phyloP scores from a whole-genome alignment of 2,113 vertebrate species.

The Mionectes macconnelli region DNA sequence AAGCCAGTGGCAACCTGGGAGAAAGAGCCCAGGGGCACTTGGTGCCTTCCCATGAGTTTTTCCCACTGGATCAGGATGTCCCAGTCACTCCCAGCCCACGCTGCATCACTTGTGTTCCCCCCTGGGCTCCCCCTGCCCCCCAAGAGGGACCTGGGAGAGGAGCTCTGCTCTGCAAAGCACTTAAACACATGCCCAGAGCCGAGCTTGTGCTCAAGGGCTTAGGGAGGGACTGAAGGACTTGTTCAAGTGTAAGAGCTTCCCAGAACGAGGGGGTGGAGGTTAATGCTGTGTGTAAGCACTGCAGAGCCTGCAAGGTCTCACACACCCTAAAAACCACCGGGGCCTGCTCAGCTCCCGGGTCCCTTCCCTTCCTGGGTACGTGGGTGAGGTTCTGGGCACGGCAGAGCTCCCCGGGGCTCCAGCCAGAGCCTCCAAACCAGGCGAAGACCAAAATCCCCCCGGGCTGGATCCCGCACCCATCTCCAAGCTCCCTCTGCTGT shows the following conservation, averaged over 20 bases:
- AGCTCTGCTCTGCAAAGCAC: neutral
- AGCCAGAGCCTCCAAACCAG: neutral
- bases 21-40: neutral
- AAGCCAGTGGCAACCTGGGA: neutral
- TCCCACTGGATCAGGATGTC: neutral
- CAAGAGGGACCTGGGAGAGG: fast-evolving
- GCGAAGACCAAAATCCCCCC: neutral
- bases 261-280: neutral
- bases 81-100: neutral
- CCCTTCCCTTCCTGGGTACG: neutral
- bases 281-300: neutral
- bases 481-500: constrained; percentile 47
- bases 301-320: neutral
- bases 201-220: neutral
- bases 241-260: neutral
- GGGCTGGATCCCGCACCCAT: constrained; percentile 6
- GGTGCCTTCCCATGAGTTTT: neutral
- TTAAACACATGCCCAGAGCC: neutral
- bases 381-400: neutral
- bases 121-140: neutral
- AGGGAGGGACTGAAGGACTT: neutral
- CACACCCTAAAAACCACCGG: no score
- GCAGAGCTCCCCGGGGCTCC: neutral
- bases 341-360: fast-evolving
- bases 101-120: fast-evolving